phyloP scores from a whole-genome alignment of 2,113 vertebrate genomes.

The Boleophthalmus pectinirostris region DNA sequence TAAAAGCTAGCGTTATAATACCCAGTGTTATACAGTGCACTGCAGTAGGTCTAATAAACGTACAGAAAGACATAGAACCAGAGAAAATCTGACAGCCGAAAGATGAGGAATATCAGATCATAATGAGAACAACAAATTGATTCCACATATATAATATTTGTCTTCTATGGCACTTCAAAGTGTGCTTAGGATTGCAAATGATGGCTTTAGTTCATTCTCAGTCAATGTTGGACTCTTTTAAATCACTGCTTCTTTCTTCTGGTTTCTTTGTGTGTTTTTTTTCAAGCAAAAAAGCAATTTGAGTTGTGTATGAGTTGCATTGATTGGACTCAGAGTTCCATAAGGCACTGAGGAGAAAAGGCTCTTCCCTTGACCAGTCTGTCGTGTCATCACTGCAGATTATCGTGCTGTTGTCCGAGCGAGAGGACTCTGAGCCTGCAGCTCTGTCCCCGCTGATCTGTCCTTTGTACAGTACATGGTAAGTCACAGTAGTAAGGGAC shows the following conservation, averaged over 20 bases:
- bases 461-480: constrained; percentile 82
- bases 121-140: constrained; percentile 69
- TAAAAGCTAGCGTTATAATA: constrained; percentile 64
- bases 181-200: constrained; percentile 95
- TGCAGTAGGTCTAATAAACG: constrained; percentile 64
- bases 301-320: constrained; percentile 93
- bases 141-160: constrained; percentile 61
- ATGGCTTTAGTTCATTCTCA: constrained; percentile 94
- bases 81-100: constrained; percentile 69
- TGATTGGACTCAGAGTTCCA: constrained; percentile 94
- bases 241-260: constrained; percentile 74
- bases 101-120: constrained; percentile 61
- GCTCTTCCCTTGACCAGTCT: constrained; percentile 89
- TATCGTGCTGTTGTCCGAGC: constrained; percentile 79
- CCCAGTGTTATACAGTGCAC: constrained; percentile 67
- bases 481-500: constrained; percentile 72
- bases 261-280: constrained; percentile 77
- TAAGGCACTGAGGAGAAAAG: constrained; percentile 98
- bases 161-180: constrained; percentile 75
- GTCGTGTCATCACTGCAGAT: constrained; percentile 89
- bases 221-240: constrained; percentile 62
- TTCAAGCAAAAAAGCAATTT: constrained; percentile 88
- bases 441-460: constrained; percentile 77
- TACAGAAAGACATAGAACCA: constrained; percentile 62
- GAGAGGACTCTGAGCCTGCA: constrained; percentile 74